phyloP scores from a whole-genome alignment of 2,113 vertebrate species.

The Poeciliopsis retropinna region DNA sequence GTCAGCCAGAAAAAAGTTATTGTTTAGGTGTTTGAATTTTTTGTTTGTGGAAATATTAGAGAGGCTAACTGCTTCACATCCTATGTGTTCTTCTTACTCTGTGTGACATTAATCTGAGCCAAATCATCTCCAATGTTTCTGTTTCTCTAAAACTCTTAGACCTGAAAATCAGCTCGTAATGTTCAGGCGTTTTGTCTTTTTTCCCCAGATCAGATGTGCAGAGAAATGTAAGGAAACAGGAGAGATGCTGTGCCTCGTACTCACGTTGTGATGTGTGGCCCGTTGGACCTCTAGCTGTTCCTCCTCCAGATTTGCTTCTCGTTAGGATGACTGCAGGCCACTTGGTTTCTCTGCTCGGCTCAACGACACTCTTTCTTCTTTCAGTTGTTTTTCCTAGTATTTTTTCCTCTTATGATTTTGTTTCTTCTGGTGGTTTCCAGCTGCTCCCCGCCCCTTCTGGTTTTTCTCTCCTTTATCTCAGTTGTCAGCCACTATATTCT shows the following conservation, averaged over 20 bases:
- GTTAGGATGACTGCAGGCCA: slow-evolving; percentile 3
- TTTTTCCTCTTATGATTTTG: slow-evolving; percentile 13
- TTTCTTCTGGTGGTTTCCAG: slow-evolving; percentile 39
- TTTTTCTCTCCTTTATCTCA: slow-evolving; percentile 34
- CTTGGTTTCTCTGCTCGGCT: not conserved
- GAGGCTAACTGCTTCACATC: not conserved
- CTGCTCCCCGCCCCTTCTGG: slow-evolving; percentile 22
- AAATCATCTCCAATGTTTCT: slow-evolving; percentile 15
- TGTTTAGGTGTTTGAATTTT: not conserved
- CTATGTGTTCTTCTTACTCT: slow-evolving; percentile 29
- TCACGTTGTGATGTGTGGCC: slow-evolving; percentile 66
- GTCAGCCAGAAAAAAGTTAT: not conserved
- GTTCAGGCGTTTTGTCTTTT: not conserved
- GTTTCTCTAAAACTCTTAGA: not conserved
- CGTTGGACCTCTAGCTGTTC: slow-evolving; percentile 59
- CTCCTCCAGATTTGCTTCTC: slow-evolving; percentile 58
- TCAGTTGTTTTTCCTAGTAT: not conserved
- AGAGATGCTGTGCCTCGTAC: slow-evolving; percentile 33
- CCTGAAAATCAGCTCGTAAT: not conserved
- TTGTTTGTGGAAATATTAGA: not conserved
- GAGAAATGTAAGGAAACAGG: not conserved
- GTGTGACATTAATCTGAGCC: slow-evolving; percentile 27
- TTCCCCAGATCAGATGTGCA: not conserved
- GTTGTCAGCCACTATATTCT: slow-evolving; percentile 28
- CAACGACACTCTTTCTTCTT: not conserved